Conservation (phyloP, 2,797 vertebrate species). For the Sardinella longiceps region DNA sequence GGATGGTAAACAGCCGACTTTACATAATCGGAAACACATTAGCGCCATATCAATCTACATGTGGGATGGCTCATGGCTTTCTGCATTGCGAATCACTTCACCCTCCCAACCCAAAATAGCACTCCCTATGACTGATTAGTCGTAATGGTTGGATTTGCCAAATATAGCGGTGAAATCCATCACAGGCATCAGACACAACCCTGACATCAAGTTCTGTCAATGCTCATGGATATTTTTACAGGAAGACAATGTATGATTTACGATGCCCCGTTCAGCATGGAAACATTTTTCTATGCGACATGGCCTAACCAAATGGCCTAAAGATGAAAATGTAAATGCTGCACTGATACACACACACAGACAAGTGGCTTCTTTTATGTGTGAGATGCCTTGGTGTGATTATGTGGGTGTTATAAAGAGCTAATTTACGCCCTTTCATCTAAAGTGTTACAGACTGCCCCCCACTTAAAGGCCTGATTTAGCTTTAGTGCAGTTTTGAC, state of each 20-base stretch:
- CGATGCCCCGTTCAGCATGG: neutral
- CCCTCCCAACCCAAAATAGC: neutral
- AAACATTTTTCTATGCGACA: slow-evolving; percentile 5
- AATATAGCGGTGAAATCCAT: slow-evolving; percentile 14
- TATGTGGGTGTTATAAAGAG: slow-evolving; percentile 41
- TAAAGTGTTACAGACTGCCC: slow-evolving; percentile 46
- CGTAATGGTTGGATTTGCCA: slow-evolving; percentile 11
- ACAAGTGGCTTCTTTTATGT: neutral
- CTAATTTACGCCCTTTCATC: slow-evolving; percentile 39
- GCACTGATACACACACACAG: neutral
- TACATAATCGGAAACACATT: slow-evolving; percentile 26
- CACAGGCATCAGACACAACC: slow-evolving; percentile 6
- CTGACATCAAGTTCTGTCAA: slow-evolving; percentile 10
- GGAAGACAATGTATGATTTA: neutral
- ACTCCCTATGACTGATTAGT: slow-evolving; percentile 1
- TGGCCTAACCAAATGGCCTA: neutral
- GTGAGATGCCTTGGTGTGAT: slow-evolving; percentile 20
- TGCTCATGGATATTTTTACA: slow-evolving; percentile 19
- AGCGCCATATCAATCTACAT: slow-evolving; percentile 15
- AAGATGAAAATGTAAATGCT: neutral
- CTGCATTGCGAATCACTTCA: slow-evolving; percentile 8
- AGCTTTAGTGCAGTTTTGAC: slow-evolving; percentile 49
- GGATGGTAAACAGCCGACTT: slow-evolving; percentile 16
- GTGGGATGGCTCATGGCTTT: slow-evolving; percentile 17
- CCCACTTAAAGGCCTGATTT: slow-evolving; percentile 51